phyloP scores from a whole-genome alignment of 1,140 invertebrate genomes.

The Liolophura sinensis region DNA sequence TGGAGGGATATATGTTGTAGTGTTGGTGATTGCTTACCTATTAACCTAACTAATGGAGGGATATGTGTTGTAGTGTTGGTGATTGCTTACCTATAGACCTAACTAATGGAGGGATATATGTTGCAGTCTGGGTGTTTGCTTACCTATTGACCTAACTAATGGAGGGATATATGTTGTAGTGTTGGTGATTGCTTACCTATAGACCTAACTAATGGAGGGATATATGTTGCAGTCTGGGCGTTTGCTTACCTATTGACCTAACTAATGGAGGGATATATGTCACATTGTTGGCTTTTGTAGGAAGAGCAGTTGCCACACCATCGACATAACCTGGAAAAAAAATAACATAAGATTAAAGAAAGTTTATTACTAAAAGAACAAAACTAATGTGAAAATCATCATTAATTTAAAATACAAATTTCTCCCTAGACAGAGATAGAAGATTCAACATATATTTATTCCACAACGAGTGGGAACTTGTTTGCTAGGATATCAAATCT shows the following conservation, averaged over 20 bases:
- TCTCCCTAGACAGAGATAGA: background rate
- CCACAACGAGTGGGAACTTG: too few relatives aligned
- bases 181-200: conserved; percentile 30
- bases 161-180: conserved; percentile 33
- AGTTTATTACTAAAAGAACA: background rate
- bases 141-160: conserved; percentile 28
- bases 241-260: conserved; percentile 29
- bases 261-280: conserved; percentile 33
- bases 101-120: too few relatives aligned
- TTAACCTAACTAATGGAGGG: conserved; percentile 27
- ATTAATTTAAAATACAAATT: conserved; percentile 1
- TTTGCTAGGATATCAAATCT: too few relatives aligned
- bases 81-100: too few relatives aligned
- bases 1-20: conserved; percentile 30
- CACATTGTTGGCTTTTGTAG: conserved; percentile 26
- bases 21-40: too few relatives aligned
- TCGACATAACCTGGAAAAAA: conserved; percentile 28
- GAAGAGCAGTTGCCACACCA: conserved; percentile 29
- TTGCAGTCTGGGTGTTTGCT: too few relatives aligned
- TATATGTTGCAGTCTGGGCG: conserved; percentile 26
- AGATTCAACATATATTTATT: too few relatives aligned
- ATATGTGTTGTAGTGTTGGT: conserved; percentile 28
- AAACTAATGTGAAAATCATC: background rate
- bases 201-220: conserved; percentile 26
- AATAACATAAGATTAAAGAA: conserved; percentile 1